A percentile compares a stretch with the other conserved stretches of the same genome.
These are phyloP conservation scores for Anthonomus grandis DNA, from an alignment of 1,140 invertebrate species.

Conservation along the genomic window DNA sequence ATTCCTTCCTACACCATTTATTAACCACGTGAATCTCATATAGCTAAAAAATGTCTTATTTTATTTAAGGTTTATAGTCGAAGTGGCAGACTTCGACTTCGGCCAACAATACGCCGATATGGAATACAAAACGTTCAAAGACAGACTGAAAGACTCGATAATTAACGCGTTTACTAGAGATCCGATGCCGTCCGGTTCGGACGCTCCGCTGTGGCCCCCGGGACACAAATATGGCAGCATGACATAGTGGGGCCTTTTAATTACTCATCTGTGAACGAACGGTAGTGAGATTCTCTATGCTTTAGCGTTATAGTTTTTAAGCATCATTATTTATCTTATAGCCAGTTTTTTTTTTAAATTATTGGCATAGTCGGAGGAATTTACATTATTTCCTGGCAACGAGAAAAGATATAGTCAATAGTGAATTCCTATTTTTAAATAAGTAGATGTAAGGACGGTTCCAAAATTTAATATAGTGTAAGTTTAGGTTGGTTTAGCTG, in stretches of 20 bases:
- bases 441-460: no score
- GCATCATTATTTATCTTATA: no score
- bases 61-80: conserved; percentile 65
- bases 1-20: background rate
- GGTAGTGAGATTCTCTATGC: no score
- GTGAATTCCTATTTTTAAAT: no score
- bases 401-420: no score
- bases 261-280: no score
- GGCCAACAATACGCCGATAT: conserved; percentile 70
- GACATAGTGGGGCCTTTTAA: conserved; percentile 36
- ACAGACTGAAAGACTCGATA: conserved; percentile 75
- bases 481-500: no score
- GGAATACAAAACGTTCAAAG: conserved; percentile 81
- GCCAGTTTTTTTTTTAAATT: no score
- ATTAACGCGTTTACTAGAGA: conserved; percentile 55
- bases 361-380: no score
- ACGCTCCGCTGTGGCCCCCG: conserved; percentile 43
- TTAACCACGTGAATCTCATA: background rate
- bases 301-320: no score
- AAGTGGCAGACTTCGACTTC: conserved; percentile 87
- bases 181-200: conserved; percentile 35
- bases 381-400: no score
- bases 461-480: no score
- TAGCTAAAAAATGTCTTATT: background rate
- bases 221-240: conserved; percentile 47